A percentile compares a stretch with the other conserved stretches of the same genome.
Evolutionary conservation across 2,797 vertebrate genomes (phyloP).

Genomic region (Botia kubotai): DNA sequence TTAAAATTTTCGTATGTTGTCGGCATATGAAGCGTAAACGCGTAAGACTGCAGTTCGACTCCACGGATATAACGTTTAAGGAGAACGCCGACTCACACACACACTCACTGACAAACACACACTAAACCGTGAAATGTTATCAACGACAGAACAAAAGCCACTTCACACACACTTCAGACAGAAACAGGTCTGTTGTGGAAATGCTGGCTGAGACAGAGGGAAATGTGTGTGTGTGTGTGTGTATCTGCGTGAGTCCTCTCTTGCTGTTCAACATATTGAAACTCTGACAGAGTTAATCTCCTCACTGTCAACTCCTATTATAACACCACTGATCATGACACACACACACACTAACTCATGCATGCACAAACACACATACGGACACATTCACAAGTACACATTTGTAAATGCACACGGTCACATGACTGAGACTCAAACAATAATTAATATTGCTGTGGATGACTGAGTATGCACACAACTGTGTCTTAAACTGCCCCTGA

Average conservation of each 20-base stretch:
- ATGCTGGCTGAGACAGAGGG: constrained; percentile 55
- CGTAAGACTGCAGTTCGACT: constrained; percentile 2
- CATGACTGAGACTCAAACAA: constrained; percentile 1
- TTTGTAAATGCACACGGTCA: background rate
- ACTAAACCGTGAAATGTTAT: constrained; percentile 55
- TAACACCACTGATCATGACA: constrained; percentile 63
- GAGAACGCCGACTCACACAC: constrained; percentile 15
- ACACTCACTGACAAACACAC: constrained; percentile 24
- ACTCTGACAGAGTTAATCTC: constrained; percentile 69
- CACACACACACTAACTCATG: constrained; percentile 48
- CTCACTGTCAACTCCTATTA: constrained; percentile 65
- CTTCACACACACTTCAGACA: constrained; percentile 61
- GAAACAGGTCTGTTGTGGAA: constrained; percentile 66
- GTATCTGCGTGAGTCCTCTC: constrained; percentile 54
- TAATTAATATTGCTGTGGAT: constrained; percentile 20
- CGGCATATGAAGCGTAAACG: background rate
- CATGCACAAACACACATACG: constrained; percentile 40
- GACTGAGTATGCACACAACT: constrained; percentile 11
- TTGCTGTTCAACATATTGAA: constrained; percentile 61
- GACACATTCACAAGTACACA: constrained; percentile 20
- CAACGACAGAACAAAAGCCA: constrained; percentile 55
- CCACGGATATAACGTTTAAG: constrained; percentile 9
- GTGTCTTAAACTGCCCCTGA: constrained; percentile 13
- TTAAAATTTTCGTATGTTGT: constrained; percentile 21
- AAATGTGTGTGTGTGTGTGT: constrained; percentile 49